phyloP scores from a whole-genome alignment of 2,888 invertebrate genomes.

The Chrysolina americana region DNA sequence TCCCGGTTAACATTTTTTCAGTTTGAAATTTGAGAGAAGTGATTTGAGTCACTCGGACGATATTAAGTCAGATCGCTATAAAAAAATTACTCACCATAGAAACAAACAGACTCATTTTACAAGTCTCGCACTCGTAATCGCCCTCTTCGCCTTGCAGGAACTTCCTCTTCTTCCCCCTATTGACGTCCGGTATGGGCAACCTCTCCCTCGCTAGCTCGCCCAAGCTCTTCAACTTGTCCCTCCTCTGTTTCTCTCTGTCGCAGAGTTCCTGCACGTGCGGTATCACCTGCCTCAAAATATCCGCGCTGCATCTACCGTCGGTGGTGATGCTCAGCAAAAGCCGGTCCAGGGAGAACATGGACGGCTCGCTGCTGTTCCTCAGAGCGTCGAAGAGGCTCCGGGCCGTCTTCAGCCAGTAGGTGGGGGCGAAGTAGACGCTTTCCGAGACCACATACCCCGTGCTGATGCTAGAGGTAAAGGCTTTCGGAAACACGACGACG shows the following conservation, averaged over 20 bases:
- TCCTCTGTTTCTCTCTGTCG: slow-evolving; percentile 77
- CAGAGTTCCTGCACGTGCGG: slow-evolving; percentile 75
- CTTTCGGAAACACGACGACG: slow-evolving; percentile 90
- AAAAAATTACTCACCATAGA: slow-evolving; percentile 77
- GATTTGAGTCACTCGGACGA: too few species aligned
- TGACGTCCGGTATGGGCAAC: slow-evolving; percentile 73
- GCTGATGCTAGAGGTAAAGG: slow-evolving; percentile 87
- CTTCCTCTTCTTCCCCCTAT: slow-evolving; percentile 71
- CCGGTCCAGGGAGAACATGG: slow-evolving; percentile 90
- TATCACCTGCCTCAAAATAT: slow-evolving; percentile 71
- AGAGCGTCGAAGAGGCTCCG: slow-evolving; percentile 83
- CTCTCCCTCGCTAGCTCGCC: slow-evolving; percentile 78
- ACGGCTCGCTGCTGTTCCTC: slow-evolving; percentile 88
- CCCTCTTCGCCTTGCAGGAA: slow-evolving; percentile 72
- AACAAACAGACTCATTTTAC: slow-evolving; percentile 85
- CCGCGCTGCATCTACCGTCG: slow-evolving; percentile 70
- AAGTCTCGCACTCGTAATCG: slow-evolving; percentile 87
- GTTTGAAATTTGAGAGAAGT: background rate
- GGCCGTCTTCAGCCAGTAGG: slow-evolving; percentile 83
- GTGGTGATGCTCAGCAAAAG: slow-evolving; percentile 82
- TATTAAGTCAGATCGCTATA: too few species aligned
- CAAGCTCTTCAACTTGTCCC: slow-evolving; percentile 75
- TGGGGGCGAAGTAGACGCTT: slow-evolving; percentile 91
- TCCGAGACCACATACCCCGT: slow-evolving; percentile 93
- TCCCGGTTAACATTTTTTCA: too few species aligned